phyloP scores from a whole-genome alignment of 2,797 vertebrate species.

The Mus spretus region DNA sequence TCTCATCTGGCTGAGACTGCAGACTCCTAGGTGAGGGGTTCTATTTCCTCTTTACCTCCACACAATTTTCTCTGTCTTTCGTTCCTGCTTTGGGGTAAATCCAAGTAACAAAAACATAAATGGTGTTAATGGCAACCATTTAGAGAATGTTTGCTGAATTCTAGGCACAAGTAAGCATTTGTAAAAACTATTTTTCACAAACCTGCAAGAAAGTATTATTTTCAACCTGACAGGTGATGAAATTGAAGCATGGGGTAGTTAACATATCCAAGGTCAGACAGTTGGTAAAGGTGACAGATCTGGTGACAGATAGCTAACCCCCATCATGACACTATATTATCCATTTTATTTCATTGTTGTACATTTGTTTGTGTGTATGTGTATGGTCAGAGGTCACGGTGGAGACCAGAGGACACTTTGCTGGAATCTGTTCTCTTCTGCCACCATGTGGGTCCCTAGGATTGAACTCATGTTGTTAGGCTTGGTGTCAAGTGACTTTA shows the following conservation, averaged over 20 bases:
- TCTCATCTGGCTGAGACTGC: not conserved
- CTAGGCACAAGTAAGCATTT: slow-evolving; percentile 11
- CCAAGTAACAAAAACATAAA: slow-evolving; percentile 28
- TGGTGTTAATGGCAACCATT: not conserved
- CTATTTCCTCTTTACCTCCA: not conserved
- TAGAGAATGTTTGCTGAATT: slow-evolving; percentile 26
- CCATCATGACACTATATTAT: not conserved
- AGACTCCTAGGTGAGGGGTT: not conserved
- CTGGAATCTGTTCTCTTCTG: not conserved
- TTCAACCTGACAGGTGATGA: not conserved
- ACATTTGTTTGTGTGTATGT: not conserved
- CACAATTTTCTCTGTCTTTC: not conserved
- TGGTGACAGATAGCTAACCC: slow-evolving; percentile 13
- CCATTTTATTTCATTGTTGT: not conserved
- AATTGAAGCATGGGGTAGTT: not conserved
- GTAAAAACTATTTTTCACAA: slow-evolving; percentile 43
- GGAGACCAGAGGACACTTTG: not conserved
- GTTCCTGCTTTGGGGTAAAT: not conserved
- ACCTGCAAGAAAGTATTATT: slow-evolving; percentile 3
- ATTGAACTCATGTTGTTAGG: not conserved
- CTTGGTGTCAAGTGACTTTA: not conserved
- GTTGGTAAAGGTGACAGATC: not conserved
- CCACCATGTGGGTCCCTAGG: not conserved
- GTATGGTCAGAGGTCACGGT: not conserved
- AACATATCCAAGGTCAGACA: not conserved